Base-by-base conservation (phyloP, 1,140 invertebrate species). In the Drosophila obscura region DNA sequence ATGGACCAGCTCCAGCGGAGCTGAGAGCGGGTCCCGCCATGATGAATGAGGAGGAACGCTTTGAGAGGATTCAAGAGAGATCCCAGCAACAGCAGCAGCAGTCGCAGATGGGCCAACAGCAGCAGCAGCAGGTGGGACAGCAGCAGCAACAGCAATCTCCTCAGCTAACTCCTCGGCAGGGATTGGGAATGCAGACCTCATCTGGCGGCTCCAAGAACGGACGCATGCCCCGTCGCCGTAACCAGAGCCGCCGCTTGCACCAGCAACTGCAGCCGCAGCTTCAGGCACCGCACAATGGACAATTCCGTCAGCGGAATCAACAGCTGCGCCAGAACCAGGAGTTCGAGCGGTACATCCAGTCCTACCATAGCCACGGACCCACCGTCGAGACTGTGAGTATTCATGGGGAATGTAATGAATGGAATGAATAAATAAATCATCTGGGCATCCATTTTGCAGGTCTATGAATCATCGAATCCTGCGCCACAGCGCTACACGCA, bases 331-430 rank as follows among this genome's bases (percentile, higher is more conserved):
- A 91, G 49, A 91, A 91, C 52, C 80, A 91, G 68, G 90, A 91
- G 45, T 91, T 91, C 44, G 90, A 91, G 41, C 87, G 90, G 0
- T 91, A 91, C 51, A 90, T 91, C 43, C 90, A 91, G 35, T 91
- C 88, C 26, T 91, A 91, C 49, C 84, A 90, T 39, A 87, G 87
- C 8, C 81, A 90, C 51, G 87, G 87, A 68, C 90, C 90, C 24
- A 82, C 90, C 28, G 90, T 91, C 15, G 90, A 91, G 58, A 91
- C 90, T 9, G 90, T 91, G 15, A 85, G 89, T 77, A 53, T 11
- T 43, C 11, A 1, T 16, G n/a, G 11, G 4, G 7, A n/a, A 2
- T 9, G 0, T 1, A 19, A 22, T 26, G 39, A 31, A 51, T 3
- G 6, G 8, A 51, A 26, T 15, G 6, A 5, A 39, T 39, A 19